These are phyloP conservation scores for Halichondria panicea DNA, from an alignment of 37 sponge, comb jelly and placozoan genomes.

Conservation along the genomic window DNA sequence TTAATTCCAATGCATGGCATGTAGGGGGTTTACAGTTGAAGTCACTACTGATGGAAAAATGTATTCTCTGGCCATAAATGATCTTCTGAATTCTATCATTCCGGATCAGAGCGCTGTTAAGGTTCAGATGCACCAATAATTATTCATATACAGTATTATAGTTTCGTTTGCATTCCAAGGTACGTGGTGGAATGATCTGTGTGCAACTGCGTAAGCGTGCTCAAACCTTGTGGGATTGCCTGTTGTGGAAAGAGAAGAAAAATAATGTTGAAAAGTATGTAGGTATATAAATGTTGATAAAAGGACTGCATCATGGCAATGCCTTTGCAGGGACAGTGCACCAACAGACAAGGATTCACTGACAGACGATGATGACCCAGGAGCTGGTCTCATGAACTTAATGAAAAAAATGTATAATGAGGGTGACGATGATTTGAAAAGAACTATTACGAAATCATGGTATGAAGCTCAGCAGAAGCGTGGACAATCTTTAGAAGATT, in stretches of 20 bases:
- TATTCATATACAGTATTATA: neutral
- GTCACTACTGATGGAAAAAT: constrained; percentile 61
- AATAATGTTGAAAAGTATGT: constrained; percentile 71
- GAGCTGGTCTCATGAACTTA: constrained; percentile 82
- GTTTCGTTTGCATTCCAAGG: constrained; percentile 29
- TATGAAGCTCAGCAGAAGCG: constrained; percentile 88
- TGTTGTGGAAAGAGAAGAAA: constrained; percentile 79
- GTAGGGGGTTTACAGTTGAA: no score
- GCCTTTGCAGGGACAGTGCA: no score
- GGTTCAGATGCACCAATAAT: constrained; percentile 9
- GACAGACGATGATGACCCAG: constrained; percentile 80
- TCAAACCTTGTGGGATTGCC: constrained; percentile 43
- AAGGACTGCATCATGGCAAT: no score
- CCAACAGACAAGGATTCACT: constrained; percentile 48
- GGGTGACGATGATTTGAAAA: constrained; percentile 99
- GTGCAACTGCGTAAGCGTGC: constrained; percentile 58
- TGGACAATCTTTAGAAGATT: no score
- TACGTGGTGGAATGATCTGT: constrained; percentile 60
- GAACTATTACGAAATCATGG: constrained; percentile 96
- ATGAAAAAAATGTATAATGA: constrained; percentile 96
- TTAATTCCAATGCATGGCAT: no score
- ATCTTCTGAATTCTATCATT: constrained; percentile 39
- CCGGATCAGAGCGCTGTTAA: constrained; percentile 56
- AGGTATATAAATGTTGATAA: no score
- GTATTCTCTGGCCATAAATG: constrained; percentile 44